Evolutionary conservation across 2,888 invertebrate species (phyloP).

Genomic region (Phymatocera aterrima): DNA sequence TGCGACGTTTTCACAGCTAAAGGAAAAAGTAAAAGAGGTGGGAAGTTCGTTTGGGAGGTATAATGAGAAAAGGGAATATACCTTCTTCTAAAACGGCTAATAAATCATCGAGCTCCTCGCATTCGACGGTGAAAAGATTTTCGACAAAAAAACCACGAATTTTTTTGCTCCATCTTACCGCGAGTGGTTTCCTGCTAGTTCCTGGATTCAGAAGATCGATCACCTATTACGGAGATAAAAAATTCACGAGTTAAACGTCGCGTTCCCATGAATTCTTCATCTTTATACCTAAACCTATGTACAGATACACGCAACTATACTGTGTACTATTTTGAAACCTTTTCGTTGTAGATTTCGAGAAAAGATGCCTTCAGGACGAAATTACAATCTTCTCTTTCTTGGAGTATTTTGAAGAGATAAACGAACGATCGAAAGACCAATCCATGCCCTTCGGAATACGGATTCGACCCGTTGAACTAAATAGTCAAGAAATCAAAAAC

Average conservation of each 20-base stretch:
- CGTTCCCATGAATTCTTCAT: too few species aligned
- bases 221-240: conserved; percentile 78
- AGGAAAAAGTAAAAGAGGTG: background rate
- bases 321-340: too few species aligned
- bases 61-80: conserved; percentile 67
- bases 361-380: conserved; percentile 95
- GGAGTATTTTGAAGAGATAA: conserved; percentile 90
- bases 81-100: conserved; percentile 97
- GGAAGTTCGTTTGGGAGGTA: background rate
- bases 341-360: conserved; percentile 97
- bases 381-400: conserved; percentile 85
- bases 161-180: conserved; percentile 96
- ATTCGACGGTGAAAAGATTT: conserved; percentile 96
- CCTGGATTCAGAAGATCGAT: conserved; percentile 95
- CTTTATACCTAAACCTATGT: too few species aligned
- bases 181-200: conserved; percentile 86
- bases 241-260: too few species aligned
- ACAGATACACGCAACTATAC: too few species aligned
- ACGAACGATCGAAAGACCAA: conserved; percentile 93
- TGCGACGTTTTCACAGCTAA: background rate
- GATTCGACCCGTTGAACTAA: conserved; percentile 82
- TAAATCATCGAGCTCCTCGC: conserved; percentile 93
- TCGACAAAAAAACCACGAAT: conserved; percentile 95
- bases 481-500: too few species aligned
- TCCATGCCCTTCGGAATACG: conserved; percentile 87